Evolutionary conservation across 2,888 invertebrate genomes (phyloP).

Genomic region (Chorisops tibialis): DNA sequence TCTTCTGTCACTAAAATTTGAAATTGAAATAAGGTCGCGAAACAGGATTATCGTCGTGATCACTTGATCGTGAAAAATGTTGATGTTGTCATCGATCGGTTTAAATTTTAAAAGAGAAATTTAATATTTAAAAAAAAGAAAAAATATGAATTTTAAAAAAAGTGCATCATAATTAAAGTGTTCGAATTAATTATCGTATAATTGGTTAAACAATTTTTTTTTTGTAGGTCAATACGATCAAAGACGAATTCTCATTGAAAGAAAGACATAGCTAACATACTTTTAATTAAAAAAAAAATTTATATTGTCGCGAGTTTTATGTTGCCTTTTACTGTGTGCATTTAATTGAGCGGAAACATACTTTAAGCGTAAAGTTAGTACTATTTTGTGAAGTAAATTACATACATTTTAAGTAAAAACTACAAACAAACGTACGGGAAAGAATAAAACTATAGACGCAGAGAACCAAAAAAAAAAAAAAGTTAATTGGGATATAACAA

Average conservation of each 20-base stretch:
- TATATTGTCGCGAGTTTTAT: background rate
- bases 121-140: too few relatives aligned
- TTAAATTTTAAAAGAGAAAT: too few relatives aligned
- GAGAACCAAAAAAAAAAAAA: background rate
- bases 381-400: too few relatives aligned
- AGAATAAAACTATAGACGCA: background rate
- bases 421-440: too few relatives aligned
- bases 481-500: constrained; percentile 23
- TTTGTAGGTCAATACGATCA: background rate
- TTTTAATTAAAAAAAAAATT: background rate
- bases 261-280: background rate
- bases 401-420: too few relatives aligned
- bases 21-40: too few relatives aligned
- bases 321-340: background rate
- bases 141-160: background rate
- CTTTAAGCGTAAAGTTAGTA: background rate
- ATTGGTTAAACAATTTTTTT: background rate
- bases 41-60: too few relatives aligned
- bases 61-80: too few relatives aligned
- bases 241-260: background rate
- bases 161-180: background rate
- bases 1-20: too few relatives aligned
- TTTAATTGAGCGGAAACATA: constrained; percentile 5
- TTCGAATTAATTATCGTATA: background rate
- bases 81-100: too few relatives aligned